Percentiles rank a stretch among this genome's conserved stretches.
These are phyloP conservation scores for Furnarius figulus DNA, from an alignment of 2,113 vertebrate genomes.

Conservation along the genomic window DNA sequence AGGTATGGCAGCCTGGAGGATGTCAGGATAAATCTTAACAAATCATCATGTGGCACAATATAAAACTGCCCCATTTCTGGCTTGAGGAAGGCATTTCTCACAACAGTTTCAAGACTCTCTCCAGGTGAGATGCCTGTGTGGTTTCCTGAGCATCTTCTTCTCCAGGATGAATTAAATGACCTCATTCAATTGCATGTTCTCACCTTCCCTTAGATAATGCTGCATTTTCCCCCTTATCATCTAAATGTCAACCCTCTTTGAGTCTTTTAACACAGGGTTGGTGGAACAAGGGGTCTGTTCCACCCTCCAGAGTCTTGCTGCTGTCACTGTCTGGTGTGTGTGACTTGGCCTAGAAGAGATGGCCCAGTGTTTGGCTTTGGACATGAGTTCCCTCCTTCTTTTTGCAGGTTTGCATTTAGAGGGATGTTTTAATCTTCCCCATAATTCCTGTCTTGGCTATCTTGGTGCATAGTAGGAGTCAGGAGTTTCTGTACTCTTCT, in stretches of 20 bases:
- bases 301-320: background rate
- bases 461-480: background rate
- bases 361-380: background rate
- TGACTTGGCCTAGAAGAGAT: background rate
- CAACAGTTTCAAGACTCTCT: background rate
- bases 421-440: background rate
- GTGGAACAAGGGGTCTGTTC: background rate
- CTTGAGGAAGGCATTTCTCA: background rate
- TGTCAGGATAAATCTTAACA: background rate
- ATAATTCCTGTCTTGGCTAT: background rate
- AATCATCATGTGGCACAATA: background rate
- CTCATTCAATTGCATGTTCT: background rate
- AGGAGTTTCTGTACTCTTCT: background rate
- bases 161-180: background rate
- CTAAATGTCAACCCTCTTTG: background rate
- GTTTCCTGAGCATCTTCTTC: background rate
- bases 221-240: background rate
- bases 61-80: background rate
- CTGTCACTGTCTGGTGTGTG: accelerated
- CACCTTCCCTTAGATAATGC: background rate
- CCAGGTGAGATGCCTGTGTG: background rate
- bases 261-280: background rate
- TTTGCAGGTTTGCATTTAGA: background rate
- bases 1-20: background rate
- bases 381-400: background rate